Evolutionary conservation across 2,797 vertebrate species (phyloP).

Genomic region (Poecilia gillii): DNA sequence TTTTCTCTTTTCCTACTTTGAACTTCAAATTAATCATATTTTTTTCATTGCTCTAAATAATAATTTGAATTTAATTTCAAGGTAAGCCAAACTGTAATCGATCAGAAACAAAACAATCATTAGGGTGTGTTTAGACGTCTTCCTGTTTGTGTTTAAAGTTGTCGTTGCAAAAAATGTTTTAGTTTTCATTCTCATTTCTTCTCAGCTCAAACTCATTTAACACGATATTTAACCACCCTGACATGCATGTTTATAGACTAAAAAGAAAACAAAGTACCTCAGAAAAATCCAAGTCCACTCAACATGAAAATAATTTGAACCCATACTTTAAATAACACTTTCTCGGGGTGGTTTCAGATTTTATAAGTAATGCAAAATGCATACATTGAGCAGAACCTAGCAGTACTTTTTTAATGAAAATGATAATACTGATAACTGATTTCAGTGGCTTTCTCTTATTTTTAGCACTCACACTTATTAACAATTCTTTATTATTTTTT

Average conservation of each 20-base stretch:
- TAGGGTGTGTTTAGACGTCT: background rate
- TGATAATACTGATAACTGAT: background rate
- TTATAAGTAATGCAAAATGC: background rate
- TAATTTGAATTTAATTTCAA: background rate
- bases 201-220: background rate
- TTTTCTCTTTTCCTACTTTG: background rate
- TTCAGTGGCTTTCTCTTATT: background rate
- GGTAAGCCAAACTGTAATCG: background rate
- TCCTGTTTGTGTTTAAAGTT: background rate
- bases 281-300: background rate
- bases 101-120: background rate
- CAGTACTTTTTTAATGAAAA: background rate
- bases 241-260: background rate
- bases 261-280: background rate
- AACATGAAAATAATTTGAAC: background rate
- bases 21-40: background rate
- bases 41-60: background rate
- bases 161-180: background rate
- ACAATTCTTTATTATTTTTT: background rate
- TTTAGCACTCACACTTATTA: background rate
- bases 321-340: background rate
- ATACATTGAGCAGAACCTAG: background rate
- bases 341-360: background rate
- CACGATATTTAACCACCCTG: background rate
- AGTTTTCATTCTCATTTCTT: background rate